A percentile compares a stretch with the other conserved stretches of the same genome.
These are phyloP conservation scores for Columbina picui DNA, from an alignment of 2,113 vertebrate genomes.

Conservation along the genomic window DNA sequence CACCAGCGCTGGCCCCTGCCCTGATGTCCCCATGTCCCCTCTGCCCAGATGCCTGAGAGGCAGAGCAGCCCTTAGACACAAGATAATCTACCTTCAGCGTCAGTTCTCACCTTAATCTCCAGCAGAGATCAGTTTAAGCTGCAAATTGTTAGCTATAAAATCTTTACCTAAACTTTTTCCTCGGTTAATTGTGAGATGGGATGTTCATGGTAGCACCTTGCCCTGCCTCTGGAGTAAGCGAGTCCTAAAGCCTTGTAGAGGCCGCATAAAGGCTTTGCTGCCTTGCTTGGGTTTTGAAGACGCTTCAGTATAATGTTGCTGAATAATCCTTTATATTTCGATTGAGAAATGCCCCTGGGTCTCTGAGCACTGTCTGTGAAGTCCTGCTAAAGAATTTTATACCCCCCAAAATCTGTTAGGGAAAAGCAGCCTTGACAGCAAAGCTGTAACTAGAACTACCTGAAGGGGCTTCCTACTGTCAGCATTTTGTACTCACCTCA, in stretches of 20 bases:
- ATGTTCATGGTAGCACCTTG: background rate
- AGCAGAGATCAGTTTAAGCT: background rate
- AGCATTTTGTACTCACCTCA: background rate
- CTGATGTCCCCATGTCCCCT: rapidly evolving
- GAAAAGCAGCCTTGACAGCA: background rate
- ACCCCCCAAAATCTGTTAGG: background rate
- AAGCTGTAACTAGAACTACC: background rate
- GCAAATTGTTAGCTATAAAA: background rate
- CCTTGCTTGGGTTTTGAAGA: background rate
- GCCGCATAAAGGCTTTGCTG: background rate
- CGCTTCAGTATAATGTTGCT: background rate
- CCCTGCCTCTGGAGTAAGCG: background rate
- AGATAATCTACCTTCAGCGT: background rate
- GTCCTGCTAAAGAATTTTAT: background rate
- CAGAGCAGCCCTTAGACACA: background rate
- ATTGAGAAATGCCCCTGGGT: background rate
- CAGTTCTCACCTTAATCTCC: background rate
- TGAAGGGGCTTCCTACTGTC: background rate
- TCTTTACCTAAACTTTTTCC: background rate
- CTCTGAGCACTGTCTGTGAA: background rate
- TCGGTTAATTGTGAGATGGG: background rate
- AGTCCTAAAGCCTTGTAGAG: background rate
- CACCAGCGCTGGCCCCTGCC: background rate
- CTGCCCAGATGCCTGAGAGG: background rate
- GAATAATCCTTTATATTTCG: background rate